Evolutionary conservation across 2,113 vertebrate species (phyloP).

Genomic region (Patagioenas fasciata): DNA sequence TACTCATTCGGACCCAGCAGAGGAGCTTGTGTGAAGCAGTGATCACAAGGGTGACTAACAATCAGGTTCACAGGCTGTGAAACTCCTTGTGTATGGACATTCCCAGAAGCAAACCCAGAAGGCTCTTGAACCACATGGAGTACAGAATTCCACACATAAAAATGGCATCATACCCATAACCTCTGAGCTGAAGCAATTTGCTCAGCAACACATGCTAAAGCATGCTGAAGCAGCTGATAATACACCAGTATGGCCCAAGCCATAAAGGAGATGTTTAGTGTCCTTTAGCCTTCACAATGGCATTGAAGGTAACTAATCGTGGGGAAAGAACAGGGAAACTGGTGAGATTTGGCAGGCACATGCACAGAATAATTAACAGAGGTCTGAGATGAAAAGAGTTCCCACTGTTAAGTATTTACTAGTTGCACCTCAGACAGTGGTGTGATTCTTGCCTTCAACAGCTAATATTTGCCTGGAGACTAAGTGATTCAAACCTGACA

Average conservation of each 20-base stretch:
- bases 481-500: not conserved
- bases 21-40: not conserved
- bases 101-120: not conserved
- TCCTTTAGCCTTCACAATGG: not conserved
- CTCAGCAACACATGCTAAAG: not conserved
- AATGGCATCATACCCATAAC: not conserved
- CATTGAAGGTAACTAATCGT: not conserved
- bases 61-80: not conserved
- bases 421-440: not conserved
- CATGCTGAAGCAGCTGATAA: not conserved
- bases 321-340: not conserved
- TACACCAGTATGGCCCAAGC: not conserved
- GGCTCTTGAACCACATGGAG: not conserved
- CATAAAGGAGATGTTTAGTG: not conserved
- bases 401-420: conserved; percentile 13
- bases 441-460: conserved; percentile 5
- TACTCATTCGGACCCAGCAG: not conserved
- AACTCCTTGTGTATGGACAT: not conserved
- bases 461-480: conserved; percentile 4
- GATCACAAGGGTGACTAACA: not conserved
- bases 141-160: not conserved
- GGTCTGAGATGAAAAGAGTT: not conserved
- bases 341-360: not conserved
- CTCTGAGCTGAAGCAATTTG: not conserved
- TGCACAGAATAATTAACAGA: conserved; percentile 23